Evolutionary conservation across 2,113 vertebrate species (phyloP).

Genomic region (Hippolais icterina): DNA sequence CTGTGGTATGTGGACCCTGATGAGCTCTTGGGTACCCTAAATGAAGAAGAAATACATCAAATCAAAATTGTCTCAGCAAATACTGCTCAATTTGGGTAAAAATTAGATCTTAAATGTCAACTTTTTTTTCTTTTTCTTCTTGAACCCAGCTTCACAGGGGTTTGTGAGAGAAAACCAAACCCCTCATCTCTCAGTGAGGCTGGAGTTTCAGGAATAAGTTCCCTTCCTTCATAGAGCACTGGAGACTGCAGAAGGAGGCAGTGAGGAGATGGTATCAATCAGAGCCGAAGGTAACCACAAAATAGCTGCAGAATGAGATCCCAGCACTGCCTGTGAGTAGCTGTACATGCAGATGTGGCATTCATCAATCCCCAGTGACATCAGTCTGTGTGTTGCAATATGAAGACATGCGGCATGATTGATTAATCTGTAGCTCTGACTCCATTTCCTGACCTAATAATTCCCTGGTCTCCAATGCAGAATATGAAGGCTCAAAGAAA

Average conservation of each 20-base stretch:
- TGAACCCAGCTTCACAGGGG: accelerated
- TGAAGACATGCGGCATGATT: background rate
- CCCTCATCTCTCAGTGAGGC: background rate
- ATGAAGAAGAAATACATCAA: background rate
- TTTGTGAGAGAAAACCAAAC: background rate
- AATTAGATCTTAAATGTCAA: background rate
- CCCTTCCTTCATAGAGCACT: background rate
- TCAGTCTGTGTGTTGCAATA: slow-evolving; percentile 43
- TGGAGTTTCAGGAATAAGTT: background rate
- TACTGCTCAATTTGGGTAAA: background rate
- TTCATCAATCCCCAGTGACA: slow-evolving; percentile 31
- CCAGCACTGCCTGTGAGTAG: background rate
- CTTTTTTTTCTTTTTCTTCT: background rate
- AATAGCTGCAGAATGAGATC: slow-evolving; percentile 24
- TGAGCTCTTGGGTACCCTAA: background rate
- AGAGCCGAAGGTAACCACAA: slow-evolving; percentile 28
- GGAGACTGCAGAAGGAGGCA: background rate
- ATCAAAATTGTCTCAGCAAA: background rate
- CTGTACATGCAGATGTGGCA: slow-evolving; percentile 33
- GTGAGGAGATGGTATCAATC: background rate
- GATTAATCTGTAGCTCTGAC: slow-evolving; percentile 45
- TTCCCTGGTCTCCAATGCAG: background rate
- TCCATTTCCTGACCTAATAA: slow-evolving; percentile 49
- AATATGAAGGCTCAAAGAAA: slow-evolving; percentile 36
- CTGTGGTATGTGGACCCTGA: background rate